These are phyloP conservation scores for Toxostoma redivivum DNA, from an alignment of 2,113 vertebrate species.

Conservation along the genomic window DNA sequence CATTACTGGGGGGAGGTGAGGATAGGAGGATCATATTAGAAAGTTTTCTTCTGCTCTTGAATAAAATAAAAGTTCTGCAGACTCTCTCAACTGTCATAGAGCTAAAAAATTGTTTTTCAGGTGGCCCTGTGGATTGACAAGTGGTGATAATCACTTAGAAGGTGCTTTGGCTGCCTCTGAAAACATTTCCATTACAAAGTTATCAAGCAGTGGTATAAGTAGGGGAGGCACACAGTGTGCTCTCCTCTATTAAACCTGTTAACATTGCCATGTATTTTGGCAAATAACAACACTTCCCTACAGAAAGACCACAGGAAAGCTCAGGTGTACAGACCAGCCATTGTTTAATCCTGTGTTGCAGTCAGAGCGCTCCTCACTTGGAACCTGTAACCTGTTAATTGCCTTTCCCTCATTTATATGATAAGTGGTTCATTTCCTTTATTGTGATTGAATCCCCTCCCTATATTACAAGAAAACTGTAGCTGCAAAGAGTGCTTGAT, in stretches of 20 bases:
- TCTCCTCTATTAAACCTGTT: background rate
- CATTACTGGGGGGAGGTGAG: background rate
- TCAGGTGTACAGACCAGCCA: background rate
- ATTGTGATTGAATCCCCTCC: conserved; percentile 69
- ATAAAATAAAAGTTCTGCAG: background rate
- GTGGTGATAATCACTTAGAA: background rate
- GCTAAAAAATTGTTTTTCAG: background rate
- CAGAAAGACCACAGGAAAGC: background rate
- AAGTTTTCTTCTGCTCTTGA: background rate
- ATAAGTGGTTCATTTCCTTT: conserved; percentile 71
- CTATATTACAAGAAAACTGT: conserved; percentile 56
- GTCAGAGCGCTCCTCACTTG: conserved; percentile 20
- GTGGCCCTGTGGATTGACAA: background rate
- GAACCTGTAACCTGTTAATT: conserved; percentile 67
- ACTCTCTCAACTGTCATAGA: background rate
- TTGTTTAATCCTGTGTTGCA: conserved; percentile 15
- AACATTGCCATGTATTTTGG: background rate
- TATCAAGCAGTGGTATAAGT: background rate
- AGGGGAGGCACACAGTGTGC: no score
- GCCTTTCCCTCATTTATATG: conserved; percentile 68
- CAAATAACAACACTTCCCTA: background rate
- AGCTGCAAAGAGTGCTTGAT: conserved; percentile 68
- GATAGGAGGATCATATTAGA: background rate
- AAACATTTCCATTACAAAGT: background rate
- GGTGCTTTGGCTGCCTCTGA: background rate